Percentiles rank a stretch among this genome's conserved stretches.
Evolutionary conservation across 2,113 vertebrate species (phyloP).

Genomic region (Indri indri): DNA sequence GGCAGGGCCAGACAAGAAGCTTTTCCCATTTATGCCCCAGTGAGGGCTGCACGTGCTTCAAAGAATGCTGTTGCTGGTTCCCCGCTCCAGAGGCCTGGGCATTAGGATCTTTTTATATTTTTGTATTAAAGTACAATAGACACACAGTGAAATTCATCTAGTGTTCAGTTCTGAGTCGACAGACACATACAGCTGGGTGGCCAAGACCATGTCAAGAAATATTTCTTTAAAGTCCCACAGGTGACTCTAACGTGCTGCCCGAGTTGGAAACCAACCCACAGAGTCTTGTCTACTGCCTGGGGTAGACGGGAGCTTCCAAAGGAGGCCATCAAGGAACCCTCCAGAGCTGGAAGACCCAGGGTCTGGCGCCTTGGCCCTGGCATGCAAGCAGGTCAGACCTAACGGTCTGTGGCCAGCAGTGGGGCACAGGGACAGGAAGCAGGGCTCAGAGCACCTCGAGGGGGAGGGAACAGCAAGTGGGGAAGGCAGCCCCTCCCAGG

Average conservation of each 20-base stretch:
- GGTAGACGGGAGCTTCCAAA: not conserved
- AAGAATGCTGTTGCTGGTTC: not conserved
- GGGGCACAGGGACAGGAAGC: slow-evolving; percentile 54
- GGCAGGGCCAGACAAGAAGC: not conserved
- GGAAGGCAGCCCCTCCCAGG: slow-evolving; percentile 25
- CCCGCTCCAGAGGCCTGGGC: not conserved
- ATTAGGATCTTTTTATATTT: not conserved
- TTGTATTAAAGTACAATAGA: not conserved
- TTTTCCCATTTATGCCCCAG: not conserved
- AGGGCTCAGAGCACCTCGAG: slow-evolving; percentile 31
- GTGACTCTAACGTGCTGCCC: not conserved
- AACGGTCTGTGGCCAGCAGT: not conserved
- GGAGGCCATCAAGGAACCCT: not conserved
- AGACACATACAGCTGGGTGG: not conserved
- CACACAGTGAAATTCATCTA: not conserved
- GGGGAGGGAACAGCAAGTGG: not conserved
- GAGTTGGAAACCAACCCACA: not conserved
- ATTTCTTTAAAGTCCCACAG: too few relatives aligned
- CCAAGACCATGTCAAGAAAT: not conserved
- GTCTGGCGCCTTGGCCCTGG: not conserved
- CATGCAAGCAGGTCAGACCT: not conserved
- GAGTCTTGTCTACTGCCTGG: not conserved
- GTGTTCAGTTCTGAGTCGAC: not conserved
- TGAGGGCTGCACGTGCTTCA: not conserved
- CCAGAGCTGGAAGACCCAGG: not conserved